These are phyloP conservation scores for Panthera tigris DNA, from an alignment of 2,113 vertebrate species.

Conservation along the genomic window DNA sequence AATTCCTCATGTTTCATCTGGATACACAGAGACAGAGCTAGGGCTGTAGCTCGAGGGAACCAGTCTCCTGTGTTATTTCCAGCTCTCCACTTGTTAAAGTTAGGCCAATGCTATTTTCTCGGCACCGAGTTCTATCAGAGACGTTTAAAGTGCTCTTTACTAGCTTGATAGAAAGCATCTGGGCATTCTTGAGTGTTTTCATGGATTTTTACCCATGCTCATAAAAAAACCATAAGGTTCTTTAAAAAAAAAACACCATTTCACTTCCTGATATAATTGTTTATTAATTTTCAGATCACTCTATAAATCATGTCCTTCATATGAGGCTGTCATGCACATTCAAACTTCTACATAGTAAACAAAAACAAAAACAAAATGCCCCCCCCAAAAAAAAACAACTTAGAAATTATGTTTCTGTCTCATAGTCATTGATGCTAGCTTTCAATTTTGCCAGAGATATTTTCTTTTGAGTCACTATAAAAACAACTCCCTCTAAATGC, in stretches of 20 bases:
- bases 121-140: not conserved
- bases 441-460: not conserved
- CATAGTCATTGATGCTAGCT: not conserved
- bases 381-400: not conserved
- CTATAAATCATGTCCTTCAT: not conserved
- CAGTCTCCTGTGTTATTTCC: slow-evolving; percentile 8
- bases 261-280: slow-evolving; percentile 33
- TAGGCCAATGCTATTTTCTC: slow-evolving; percentile 32
- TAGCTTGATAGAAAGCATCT: slow-evolving; percentile 43
- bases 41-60: not conserved
- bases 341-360: not conserved
- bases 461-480: slow-evolving; percentile 66
- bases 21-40: not conserved
- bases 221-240: not conserved
- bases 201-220: slow-evolving; percentile 45
- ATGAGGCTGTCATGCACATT: not conserved
- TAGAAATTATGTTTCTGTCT: not conserved
- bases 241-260: not conserved
- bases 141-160: slow-evolving; percentile 41
- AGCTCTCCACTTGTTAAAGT: slow-evolving; percentile 51
- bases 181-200: slow-evolving; percentile 38
- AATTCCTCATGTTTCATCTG: slow-evolving; percentile 41
- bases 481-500: slow-evolving; percentile 59
- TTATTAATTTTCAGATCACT: slow-evolving; percentile 55
- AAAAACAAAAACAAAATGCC: not conserved